These are phyloP conservation scores for Gobius niger DNA, from an alignment of 2,113 vertebrate species.

Conservation along the genomic window DNA sequence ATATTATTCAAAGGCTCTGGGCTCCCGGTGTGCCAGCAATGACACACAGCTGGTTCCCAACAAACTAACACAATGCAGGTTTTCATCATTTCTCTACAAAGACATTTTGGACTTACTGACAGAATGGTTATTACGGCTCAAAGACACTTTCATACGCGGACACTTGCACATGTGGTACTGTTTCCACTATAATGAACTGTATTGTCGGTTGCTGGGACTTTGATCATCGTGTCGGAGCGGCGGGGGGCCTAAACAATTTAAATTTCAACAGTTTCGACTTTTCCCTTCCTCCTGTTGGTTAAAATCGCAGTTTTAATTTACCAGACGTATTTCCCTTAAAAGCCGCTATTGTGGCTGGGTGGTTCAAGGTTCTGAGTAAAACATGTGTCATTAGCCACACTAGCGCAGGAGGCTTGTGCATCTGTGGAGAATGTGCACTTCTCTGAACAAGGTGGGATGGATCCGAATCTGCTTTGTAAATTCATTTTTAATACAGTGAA, in stretches of 20 bases:
- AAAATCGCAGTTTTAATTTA: constrained; percentile 2
- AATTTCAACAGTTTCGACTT: constrained; percentile 7
- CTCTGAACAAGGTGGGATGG: no score
- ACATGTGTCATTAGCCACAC: constrained; percentile 9
- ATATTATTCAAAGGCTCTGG: constrained; percentile 54
- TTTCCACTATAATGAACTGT: constrained; percentile 10
- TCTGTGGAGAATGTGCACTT: no score
- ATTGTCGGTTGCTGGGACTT: constrained; percentile 6
- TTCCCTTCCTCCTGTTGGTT: not conserved
- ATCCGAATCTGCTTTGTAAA: no score
- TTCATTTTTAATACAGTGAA: not conserved
- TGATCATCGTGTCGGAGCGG: not conserved
- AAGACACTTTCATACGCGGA: not conserved
- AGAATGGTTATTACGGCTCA: constrained; percentile 1
- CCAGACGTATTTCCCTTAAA: constrained; percentile 8
- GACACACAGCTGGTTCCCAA: constrained; percentile 29
- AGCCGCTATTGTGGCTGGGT: not conserved
- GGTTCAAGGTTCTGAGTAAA: constrained; percentile 7
- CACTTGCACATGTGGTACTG: constrained; percentile 9
- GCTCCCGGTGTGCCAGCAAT: constrained; percentile 28
- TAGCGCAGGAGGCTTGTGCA: not conserved
- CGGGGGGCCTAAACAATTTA: constrained; percentile 1
- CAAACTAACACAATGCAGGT: constrained; percentile 27
- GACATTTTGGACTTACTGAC: constrained; percentile 19
- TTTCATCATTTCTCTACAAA: constrained; percentile 33